phyloP scores from a whole-genome alignment of 2,888 invertebrate species.

The Phengaris arion region DNA sequence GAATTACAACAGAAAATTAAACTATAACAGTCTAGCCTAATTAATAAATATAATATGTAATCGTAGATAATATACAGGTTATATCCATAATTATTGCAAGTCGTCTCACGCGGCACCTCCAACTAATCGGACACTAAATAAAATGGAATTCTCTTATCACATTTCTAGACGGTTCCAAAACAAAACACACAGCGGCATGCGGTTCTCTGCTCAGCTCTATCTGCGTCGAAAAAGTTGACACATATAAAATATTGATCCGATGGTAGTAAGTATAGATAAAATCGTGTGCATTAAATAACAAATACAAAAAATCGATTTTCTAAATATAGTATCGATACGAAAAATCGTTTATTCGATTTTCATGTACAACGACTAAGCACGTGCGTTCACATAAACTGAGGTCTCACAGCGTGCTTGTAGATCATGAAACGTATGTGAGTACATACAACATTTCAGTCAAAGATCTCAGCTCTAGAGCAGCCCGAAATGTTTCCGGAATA shows the following conservation, averaged over 20 bases:
- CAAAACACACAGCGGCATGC: conserved; percentile 22
- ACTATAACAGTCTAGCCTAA: conserved; percentile 43
- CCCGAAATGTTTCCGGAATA: neutral
- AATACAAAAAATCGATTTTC: conserved; percentile 20
- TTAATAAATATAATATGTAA: conserved; percentile 26
- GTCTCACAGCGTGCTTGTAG: neutral
- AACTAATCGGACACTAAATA: conserved; percentile 50
- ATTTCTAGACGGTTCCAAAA: conserved; percentile 45
- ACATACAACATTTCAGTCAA: neutral
- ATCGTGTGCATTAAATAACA: conserved; percentile 11
- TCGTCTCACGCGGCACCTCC: conserved; percentile 48
- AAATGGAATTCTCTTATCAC: conserved; percentile 74
- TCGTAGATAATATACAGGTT: conserved; percentile 53
- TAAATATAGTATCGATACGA: conserved; percentile 2
- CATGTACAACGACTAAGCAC: conserved; percentile 9
- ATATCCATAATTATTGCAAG: conserved; percentile 69
- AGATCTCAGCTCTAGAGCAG: neutral
- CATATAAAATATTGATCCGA: conserved; percentile 2
- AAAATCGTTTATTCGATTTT: neutral
- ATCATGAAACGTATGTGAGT: neutral
- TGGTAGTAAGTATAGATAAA: conserved; percentile 1
- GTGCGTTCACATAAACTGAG: conserved; percentile 2
- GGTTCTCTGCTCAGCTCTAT: neutral
- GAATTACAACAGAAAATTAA: conserved; percentile 30
- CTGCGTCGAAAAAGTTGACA: neutral